phyloP scores from a whole-genome alignment of 2,113 vertebrate genomes.

The Alethe diademata region DNA sequence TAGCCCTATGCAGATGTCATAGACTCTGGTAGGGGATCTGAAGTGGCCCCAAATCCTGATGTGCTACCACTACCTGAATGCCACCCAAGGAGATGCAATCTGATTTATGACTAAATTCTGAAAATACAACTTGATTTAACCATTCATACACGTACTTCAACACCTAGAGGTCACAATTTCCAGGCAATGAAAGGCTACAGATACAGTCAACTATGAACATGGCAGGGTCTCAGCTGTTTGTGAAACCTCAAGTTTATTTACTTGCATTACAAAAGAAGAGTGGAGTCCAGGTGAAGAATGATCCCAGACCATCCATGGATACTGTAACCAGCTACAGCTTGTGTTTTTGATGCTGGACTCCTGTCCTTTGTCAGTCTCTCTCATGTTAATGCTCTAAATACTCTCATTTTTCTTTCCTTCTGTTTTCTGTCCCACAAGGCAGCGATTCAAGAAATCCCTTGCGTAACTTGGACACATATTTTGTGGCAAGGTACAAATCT shows the following conservation, averaged over 20 bases:
- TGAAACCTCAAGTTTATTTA: background rate
- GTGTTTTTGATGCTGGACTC: background rate
- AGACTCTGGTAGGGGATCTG: background rate
- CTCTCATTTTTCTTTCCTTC: background rate
- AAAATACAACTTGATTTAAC: background rate
- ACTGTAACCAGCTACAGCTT: background rate
- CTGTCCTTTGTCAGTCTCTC: accelerated
- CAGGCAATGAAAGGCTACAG: background rate
- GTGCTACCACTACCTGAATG: background rate
- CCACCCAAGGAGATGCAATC: background rate
- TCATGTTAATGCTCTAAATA: background rate
- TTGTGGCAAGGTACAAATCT: background rate
- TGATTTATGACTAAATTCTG: background rate
- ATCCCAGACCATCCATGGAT: background rate
- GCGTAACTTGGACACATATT: accelerated
- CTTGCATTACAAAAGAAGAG: background rate
- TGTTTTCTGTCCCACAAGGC: background rate
- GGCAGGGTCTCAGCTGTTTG: background rate
- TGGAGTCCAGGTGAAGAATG: background rate
- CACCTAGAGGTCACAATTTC: background rate
- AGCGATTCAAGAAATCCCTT: accelerated
- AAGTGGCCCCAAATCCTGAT: background rate
- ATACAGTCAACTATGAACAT: background rate
- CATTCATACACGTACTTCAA: background rate
- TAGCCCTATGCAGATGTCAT: background rate